Conservation (phyloP, 2,113 vertebrate genomes). For the Peromyscus californicus region DNA sequence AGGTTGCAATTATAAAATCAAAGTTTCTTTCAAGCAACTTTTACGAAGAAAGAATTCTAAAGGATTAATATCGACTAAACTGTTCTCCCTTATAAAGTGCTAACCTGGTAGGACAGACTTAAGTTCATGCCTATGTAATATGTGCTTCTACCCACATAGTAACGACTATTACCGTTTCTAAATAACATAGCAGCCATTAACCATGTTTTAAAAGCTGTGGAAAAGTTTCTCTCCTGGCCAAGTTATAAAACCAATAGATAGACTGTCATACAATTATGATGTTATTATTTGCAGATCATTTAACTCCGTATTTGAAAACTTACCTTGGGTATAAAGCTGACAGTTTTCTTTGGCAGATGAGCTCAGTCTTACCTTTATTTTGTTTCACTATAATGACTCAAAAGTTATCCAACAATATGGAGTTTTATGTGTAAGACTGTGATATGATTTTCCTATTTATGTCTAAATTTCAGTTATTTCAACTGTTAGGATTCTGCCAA, state of each 20-base stretch:
- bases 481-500: too few species aligned
- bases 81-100: not conserved
- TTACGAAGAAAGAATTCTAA: not conserved
- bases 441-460: not conserved
- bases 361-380: not conserved
- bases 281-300: not conserved
- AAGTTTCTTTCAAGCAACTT: not conserved
- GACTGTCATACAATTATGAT: not conserved
- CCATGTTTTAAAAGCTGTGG: not conserved
- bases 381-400: not conserved
- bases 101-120: not conserved
- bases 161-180: not conserved
- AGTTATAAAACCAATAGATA: not conserved
- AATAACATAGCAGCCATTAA: not conserved
- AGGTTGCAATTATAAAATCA: not conserved
- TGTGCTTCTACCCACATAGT: not conserved
- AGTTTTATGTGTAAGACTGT: not conserved
- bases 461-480: not conserved
- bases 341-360: not conserved
- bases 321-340: not conserved
- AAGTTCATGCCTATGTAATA: not conserved
- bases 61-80: conserved; percentile 16
- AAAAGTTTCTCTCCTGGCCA: not conserved
- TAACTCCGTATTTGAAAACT: conserved; percentile 24
- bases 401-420: not conserved